Base-by-base conservation (phyloP, 2,797 vertebrate species). In the Lemur catta region DNA sequence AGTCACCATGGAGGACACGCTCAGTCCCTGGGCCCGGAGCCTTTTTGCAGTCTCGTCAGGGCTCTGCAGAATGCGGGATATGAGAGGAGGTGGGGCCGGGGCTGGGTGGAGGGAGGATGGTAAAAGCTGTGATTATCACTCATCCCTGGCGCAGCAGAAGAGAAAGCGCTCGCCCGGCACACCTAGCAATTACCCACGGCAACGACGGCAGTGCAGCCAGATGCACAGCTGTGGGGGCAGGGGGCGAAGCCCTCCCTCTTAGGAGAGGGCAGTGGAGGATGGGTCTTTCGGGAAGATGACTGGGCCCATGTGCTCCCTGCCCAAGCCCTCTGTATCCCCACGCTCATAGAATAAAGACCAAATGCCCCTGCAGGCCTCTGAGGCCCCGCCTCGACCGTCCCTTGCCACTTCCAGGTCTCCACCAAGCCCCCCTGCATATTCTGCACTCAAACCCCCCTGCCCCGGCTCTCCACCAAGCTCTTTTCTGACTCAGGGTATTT, bases 131-230 rank as follows among this genome's bases (percentile, higher is more conserved):
- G 96, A 85, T 88, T 71, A 78, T 13, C 2, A 6, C 74, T 17
- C 3, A 33, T 74, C 35, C 18, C 88, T 26, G 75, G 71, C 94
- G 76, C 94, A 33, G 96, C 80, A 82, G 94, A 38, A 65, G 84
- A 87, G 79, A 90, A 67, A 24, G 75, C 17, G 0, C 12, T 9
- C 1, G 0, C 78, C 90, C 50, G 48, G 92, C 84, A 93, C 94
- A 80, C 92, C 93, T 43, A 35, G 72, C 88, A 74, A 89, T 96
- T 74, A 94, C 48, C 71, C 78, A 14, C 92, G 13, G 35, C 0
- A 38, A 74, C 2, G 38, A 46, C 10, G 46, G 84, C 4, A 35
- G 4, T 6, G 71, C 55, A 50, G 76, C 85, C 87, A 71, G 95
- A 91, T 33, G 82, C 30, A 9, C n/a, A 4, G 30, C 24, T 2